phyloP scores from a whole-genome alignment of 1,140 invertebrate genomes.

The Saccostrea glomerata region DNA sequence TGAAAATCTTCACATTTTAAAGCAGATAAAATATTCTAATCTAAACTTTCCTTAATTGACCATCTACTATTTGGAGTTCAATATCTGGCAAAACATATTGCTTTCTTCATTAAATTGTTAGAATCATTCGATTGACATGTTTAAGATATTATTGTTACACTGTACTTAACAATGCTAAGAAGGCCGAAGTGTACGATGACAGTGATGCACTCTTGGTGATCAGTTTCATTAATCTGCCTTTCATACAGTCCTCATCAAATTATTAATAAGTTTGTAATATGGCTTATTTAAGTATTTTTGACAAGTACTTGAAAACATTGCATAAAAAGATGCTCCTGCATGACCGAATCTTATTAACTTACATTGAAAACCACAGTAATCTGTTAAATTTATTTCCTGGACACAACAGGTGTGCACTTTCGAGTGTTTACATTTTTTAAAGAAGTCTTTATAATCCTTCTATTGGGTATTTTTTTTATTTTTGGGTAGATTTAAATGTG shows the following conservation, averaged over 20 bases:
- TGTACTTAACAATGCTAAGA: not conserved
- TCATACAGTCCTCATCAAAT: not conserved
- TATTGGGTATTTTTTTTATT: not conserved
- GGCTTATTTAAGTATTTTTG: conserved; percentile 1
- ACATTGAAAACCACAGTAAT: conserved; percentile 26
- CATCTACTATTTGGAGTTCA: no score
- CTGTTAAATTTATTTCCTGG: conserved; percentile 1
- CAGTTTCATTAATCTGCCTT: not conserved
- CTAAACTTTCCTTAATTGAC: no score
- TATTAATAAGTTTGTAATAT: not conserved
- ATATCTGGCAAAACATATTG: no score
- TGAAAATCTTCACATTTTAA: no score
- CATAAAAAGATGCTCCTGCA: conserved; percentile 8
- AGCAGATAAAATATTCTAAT: no score
- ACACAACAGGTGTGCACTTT: not conserved
- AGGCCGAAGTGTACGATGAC: not conserved
- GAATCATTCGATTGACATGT: no score
- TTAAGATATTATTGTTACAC: not conserved
- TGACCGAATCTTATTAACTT: conserved; percentile 22
- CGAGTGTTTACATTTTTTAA: not conserved
- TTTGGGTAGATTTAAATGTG: no score
- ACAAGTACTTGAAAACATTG: conserved; percentile 31
- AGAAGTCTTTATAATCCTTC: not conserved
- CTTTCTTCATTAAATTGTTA: no score
- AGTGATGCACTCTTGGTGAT: not conserved